A percentile compares a stretch with the other conserved stretches of the same genome.
Evolutionary conservation across 2,113 vertebrate species (phyloP).

Genomic region (Oncorhynchus keta): DNA sequence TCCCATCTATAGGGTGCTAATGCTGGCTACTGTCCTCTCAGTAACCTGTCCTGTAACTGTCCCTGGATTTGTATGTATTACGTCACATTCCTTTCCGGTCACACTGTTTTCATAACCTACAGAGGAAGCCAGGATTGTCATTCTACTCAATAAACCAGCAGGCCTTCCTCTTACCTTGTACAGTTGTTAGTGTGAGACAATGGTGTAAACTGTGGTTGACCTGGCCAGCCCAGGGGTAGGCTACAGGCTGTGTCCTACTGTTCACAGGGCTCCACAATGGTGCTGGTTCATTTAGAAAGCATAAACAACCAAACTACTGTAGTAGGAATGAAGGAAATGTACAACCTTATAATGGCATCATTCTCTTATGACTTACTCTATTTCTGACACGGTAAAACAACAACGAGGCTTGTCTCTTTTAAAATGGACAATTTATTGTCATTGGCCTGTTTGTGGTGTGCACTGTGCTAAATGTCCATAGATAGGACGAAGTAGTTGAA

Average conservation of each 20-base stretch:
- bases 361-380: constrained; percentile 18
- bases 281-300: constrained; percentile 32
- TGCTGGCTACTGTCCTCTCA: constrained; percentile 23
- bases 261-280: constrained; percentile 36
- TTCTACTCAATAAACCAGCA: constrained; percentile 33
- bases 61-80: not conserved
- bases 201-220: constrained; percentile 58
- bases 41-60: constrained; percentile 5
- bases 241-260: constrained; percentile 24
- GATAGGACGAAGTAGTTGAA: too few species aligned
- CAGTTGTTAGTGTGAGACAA: constrained; percentile 30
- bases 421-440: not conserved
- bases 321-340: too few species aligned
- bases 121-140: constrained; percentile 21
- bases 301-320: constrained; percentile 31
- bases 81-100: constrained; percentile 26
- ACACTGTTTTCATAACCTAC: constrained; percentile 20
- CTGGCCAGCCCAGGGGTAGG: constrained; percentile 40
- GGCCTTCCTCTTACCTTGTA: constrained; percentile 50
- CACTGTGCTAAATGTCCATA: constrained; percentile 9
- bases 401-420: too few species aligned
- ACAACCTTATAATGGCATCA: constrained; percentile 31
- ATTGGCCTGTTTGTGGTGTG: too few species aligned
- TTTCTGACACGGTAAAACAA: too few species aligned
- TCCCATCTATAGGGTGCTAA: constrained; percentile 14